Evolutionary conservation across 2,113 vertebrate species (phyloP).

Genomic region (Gobiocypris rarus): DNA sequence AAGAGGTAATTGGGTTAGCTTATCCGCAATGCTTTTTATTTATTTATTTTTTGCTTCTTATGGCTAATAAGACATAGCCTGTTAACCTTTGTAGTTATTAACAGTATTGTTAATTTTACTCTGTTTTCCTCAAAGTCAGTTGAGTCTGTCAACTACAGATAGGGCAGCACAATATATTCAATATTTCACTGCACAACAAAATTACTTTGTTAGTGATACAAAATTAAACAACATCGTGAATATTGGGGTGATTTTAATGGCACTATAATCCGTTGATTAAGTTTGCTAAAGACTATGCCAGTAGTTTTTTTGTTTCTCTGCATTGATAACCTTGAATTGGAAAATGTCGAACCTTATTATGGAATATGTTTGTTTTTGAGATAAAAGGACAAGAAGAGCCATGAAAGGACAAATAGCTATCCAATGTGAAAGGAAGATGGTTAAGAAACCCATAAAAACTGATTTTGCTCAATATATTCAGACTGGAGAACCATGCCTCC

Average conservation of each 20-base stretch:
- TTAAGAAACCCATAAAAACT: background rate
- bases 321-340: background rate
- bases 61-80: background rate
- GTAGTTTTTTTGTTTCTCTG: background rate
- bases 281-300: background rate
- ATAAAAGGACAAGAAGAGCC: no score
- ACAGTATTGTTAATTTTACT: background rate
- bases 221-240: background rate
- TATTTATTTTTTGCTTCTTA: slow-evolving; percentile 11
- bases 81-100: slow-evolving; percentile 23
- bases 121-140: slow-evolving; percentile 3
- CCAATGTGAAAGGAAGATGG: background rate
- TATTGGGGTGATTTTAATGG: background rate
- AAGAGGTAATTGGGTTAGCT: slow-evolving; percentile 23
- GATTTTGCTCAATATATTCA: background rate
- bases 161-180: background rate
- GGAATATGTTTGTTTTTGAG: background rate
- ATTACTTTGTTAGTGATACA: background rate
- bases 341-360: background rate
- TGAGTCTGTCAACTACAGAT: background rate
- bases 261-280: background rate
- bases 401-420: background rate
- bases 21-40: slow-evolving; percentile 10
- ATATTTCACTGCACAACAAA: background rate
- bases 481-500: background rate